These are phyloP conservation scores for Zaprionus capensis DNA, from an alignment of 1,140 invertebrate species.

Conservation along the genomic window DNA sequence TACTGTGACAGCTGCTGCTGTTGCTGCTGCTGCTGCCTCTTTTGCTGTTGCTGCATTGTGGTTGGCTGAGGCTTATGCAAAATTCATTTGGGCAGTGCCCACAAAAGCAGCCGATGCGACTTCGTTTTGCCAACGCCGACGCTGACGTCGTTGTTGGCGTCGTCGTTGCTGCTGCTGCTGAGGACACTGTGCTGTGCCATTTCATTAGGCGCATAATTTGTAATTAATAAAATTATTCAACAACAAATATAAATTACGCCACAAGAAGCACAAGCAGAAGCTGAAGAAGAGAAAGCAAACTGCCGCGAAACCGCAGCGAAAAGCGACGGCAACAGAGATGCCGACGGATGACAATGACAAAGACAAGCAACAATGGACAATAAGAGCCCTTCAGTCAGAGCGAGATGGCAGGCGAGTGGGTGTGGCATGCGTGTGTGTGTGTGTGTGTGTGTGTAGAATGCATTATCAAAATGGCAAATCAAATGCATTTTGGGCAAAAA, in stretches of 20 bases:
- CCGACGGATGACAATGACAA: conserved; percentile 26
- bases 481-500: conserved; percentile 54
- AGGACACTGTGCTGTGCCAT: conserved; percentile 42
- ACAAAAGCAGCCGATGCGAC: conserved; percentile 32
- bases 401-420: conserved; percentile 52
- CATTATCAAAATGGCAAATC: conserved; percentile 60
- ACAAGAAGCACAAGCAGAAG: neutral
- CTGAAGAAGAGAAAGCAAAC: neutral
- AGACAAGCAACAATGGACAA: conserved; percentile 1
- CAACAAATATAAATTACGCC: conserved; percentile 18
- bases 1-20: conserved; percentile 1
- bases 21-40: conserved; percentile 18
- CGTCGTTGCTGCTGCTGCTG: neutral
- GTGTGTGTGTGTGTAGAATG: conserved; percentile 23
- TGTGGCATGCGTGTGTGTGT: conserved; percentile 50
- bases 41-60: conserved; percentile 68
- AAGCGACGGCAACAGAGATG: neutral
- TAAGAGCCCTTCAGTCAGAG: conserved; percentile 20
- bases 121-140: conserved; percentile 41
- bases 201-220: conserved; percentile 80
- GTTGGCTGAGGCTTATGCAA: conserved; percentile 79
- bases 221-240: conserved; percentile 78
- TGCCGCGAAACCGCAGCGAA: neutral
- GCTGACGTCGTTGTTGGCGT: conserved; percentile 12
- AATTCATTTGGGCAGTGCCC: conserved; percentile 74